Evolutionary conservation across 2,888 invertebrate species (phyloP).

Genomic region (Andrena bicolor): DNA sequence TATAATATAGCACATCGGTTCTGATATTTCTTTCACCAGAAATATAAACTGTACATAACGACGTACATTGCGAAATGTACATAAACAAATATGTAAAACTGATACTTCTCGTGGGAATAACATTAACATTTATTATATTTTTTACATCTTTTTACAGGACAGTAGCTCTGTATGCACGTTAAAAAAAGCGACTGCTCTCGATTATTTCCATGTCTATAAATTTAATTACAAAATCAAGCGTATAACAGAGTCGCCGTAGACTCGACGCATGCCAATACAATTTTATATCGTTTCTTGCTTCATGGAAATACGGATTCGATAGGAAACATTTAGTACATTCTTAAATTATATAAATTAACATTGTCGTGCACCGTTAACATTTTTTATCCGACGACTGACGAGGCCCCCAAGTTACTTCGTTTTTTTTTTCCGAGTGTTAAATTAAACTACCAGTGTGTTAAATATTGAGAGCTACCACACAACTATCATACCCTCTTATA

Average conservation of each 20-base stretch:
- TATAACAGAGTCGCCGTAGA: neutral
- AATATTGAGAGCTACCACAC: slow-evolving; percentile 25
- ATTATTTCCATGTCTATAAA: slow-evolving; percentile 20
- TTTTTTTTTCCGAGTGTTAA: slow-evolving; percentile 31
- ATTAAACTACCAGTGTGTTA: slow-evolving; percentile 46
- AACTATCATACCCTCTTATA: slow-evolving; percentile 87
- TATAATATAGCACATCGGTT: slow-evolving; percentile 9
- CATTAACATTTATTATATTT: slow-evolving; percentile 6
- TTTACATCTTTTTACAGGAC: slow-evolving; percentile 27
- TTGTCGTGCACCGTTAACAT: slow-evolving; percentile 15
- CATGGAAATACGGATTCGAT: slow-evolving; percentile 11
- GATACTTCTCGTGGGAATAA: slow-evolving; percentile 17
- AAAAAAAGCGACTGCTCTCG: slow-evolving; percentile 24
- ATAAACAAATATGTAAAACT: slow-evolving; percentile 34
- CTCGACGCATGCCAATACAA: slow-evolving; percentile 6
- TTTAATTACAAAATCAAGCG: slow-evolving; percentile 22
- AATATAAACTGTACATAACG: slow-evolving; percentile 30
- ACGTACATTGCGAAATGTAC: slow-evolving; percentile 39
- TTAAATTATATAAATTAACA: slow-evolving; percentile 34
- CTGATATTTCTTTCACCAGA: slow-evolving; percentile 1
- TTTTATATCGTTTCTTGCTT: neutral
- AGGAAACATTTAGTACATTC: neutral
- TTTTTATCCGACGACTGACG: slow-evolving; percentile 13
- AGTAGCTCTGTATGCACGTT: slow-evolving; percentile 5
- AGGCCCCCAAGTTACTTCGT: slow-evolving; percentile 20